These are phyloP conservation scores for Notamacropus eugenii DNA, from an alignment of 2,797 vertebrate genomes.

Conservation along the genomic window DNA sequence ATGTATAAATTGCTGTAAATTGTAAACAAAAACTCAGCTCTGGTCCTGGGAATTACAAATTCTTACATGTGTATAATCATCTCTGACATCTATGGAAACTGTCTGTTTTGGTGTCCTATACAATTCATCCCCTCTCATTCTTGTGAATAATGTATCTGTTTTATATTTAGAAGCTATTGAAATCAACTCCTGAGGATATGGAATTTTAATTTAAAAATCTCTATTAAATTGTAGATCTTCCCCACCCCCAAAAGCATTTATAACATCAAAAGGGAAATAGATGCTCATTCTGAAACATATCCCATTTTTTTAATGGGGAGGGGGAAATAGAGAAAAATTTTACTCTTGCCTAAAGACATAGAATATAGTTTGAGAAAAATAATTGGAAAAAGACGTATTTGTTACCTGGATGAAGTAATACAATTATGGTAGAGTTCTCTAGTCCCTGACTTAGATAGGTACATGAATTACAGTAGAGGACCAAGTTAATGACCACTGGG, in stretches of 20 bases:
- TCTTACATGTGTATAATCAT: neutral
- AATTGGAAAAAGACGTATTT: neutral
- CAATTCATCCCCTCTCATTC: neutral
- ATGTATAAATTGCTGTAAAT: neutral
- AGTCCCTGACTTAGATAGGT: neutral
- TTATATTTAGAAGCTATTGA: conserved; percentile 14
- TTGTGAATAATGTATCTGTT: neutral
- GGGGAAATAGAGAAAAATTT: neutral
- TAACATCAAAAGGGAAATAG: neutral
- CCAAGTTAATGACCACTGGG: neutral
- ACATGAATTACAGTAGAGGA: neutral
- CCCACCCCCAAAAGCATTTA: neutral
- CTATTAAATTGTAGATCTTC: neutral
- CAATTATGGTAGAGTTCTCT: neutral
- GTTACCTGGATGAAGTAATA: neutral
- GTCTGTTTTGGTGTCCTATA: neutral
- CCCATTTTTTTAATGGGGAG: neutral
- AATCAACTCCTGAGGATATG: neutral
- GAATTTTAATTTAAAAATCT: neutral
- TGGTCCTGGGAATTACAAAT: neutral
- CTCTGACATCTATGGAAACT: neutral
- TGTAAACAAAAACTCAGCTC: neutral
- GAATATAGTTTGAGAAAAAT: neutral
- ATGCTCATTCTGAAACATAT: neutral
- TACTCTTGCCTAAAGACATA: neutral